Conservation (phyloP, 1,140 invertebrate species). For the Eumeta japonica region DNA sequence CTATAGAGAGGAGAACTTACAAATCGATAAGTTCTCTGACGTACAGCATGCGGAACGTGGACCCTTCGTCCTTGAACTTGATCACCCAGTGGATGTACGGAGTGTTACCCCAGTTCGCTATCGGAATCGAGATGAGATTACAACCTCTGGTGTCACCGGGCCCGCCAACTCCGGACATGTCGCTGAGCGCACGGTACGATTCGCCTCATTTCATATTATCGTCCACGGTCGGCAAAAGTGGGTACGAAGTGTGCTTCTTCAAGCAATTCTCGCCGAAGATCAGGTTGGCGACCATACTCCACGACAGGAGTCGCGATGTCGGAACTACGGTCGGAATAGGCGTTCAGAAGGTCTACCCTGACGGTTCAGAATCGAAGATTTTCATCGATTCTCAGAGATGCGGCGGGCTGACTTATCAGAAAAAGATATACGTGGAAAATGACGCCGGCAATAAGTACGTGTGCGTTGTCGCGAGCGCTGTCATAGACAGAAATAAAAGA, state of each 20-base stretch:
- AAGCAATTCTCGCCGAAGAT: slow-evolving; percentile 35
- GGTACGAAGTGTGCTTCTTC: slow-evolving; percentile 37
- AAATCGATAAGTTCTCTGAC: slow-evolving; percentile 29
- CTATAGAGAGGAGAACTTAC: slow-evolving; percentile 27
- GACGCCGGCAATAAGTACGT: slow-evolving; percentile 30
- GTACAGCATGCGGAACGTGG: slow-evolving; percentile 34
- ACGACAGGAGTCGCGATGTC: slow-evolving; percentile 19
- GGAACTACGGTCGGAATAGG: slow-evolving; percentile 30
- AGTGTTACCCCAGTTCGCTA: slow-evolving; percentile 23
- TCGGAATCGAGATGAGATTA: slow-evolving; percentile 31
- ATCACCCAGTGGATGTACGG: slow-evolving; percentile 40
- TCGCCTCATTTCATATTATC: slow-evolving; percentile 26
- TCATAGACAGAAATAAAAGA: slow-evolving; percentile 35
- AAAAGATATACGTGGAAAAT: slow-evolving; percentile 30
- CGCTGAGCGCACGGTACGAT: slow-evolving; percentile 33
- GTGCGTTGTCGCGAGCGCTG: slow-evolving; percentile 28
- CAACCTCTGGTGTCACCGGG: slow-evolving; percentile 21
- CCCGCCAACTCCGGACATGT: slow-evolving; percentile 24
- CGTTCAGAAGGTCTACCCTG: slow-evolving; percentile 31
- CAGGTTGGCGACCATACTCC: slow-evolving; percentile 33
- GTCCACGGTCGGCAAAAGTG: slow-evolving; percentile 28
- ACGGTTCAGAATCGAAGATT: slow-evolving; percentile 38
- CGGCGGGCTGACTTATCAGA: slow-evolving; percentile 40
- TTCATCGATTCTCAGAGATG: slow-evolving; percentile 41
- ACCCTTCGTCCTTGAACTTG: slow-evolving; percentile 29